Percentiles rank a stretch among this genome's conserved stretches.
Conservation (phyloP, 2,113 vertebrate genomes). For the Dendropsophus ebraccatus region DNA sequence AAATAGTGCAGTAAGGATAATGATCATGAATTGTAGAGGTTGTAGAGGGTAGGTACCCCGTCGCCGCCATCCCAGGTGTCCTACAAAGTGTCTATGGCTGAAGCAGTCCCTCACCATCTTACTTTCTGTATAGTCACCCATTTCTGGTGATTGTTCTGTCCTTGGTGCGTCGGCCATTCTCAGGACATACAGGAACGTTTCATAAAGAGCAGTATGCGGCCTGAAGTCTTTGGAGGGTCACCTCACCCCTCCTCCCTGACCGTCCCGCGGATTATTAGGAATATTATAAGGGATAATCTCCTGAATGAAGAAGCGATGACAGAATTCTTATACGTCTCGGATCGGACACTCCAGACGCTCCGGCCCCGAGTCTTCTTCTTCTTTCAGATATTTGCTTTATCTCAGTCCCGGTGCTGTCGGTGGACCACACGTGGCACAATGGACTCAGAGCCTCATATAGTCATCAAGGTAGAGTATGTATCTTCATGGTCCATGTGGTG, state of each 20-base stretch:
- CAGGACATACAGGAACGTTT: neutral
- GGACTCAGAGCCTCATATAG: neutral
- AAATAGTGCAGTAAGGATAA: neutral
- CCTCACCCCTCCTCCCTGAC: neutral
- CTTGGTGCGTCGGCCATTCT: neutral
- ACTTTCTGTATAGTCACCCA: too few relatives aligned
- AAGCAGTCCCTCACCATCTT: too few relatives aligned
- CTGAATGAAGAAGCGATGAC: conserved; percentile 50
- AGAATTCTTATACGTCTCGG: neutral
- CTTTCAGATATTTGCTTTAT: neutral
- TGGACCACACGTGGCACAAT: neutral
- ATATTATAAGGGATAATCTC: conserved; percentile 34
- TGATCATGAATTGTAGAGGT: neutral
- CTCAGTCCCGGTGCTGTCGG: neutral
- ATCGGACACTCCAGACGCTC: neutral
- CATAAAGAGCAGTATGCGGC: neutral
- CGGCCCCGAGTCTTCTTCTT: neutral
- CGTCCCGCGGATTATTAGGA: neutral
- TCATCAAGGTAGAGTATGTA: neutral
- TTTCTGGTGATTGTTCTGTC: neutral
- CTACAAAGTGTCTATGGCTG: too few relatives aligned
- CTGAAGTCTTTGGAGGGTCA: neutral
- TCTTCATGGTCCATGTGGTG: neutral
- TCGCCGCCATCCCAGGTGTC: too few relatives aligned
- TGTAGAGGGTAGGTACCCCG: neutral